These are phyloP conservation scores for Moxostoma hubbsi DNA, from an alignment of 2,797 vertebrate species.

Conservation along the genomic window DNA sequence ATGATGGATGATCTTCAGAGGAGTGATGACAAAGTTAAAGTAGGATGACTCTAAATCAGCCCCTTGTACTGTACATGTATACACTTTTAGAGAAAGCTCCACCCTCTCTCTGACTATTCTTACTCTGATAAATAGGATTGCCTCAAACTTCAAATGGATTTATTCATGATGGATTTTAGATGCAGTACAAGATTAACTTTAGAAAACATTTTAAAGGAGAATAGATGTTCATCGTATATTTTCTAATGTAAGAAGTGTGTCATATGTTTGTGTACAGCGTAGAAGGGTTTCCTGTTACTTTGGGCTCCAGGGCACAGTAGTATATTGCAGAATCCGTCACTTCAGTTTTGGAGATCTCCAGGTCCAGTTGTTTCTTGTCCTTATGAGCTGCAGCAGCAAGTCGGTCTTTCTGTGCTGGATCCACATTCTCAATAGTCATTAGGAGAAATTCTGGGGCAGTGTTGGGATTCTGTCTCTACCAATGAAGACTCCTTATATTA, in stretches of 20 bases:
- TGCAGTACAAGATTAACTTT: too few relatives aligned
- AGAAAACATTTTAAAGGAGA: too few relatives aligned
- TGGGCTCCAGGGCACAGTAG: conserved; percentile 41
- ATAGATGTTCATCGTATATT: too few relatives aligned
- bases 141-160: too few relatives aligned
- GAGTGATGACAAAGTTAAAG: background rate
- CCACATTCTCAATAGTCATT: background rate
- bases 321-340: conserved; percentile 39
- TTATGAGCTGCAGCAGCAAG: background rate
- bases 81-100: too few relatives aligned
- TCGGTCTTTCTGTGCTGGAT: background rate
- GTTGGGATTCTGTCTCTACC: conserved; percentile 35
- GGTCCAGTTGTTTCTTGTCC: background rate
- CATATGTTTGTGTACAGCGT: conserved; percentile 33
- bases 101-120: too few relatives aligned
- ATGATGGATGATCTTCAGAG: background rate
- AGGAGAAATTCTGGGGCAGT: conserved; percentile 20
- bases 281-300: conserved; percentile 36
- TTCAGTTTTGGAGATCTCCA: conserved; percentile 42
- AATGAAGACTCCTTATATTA: background rate
- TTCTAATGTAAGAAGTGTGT: background rate
- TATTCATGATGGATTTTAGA: too few relatives aligned
- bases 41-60: background rate
- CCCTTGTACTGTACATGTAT: background rate
- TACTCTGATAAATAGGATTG: too few relatives aligned